phyloP scores from a whole-genome alignment of 2,113 vertebrate genomes.

The Peucedramus taeniatus region DNA sequence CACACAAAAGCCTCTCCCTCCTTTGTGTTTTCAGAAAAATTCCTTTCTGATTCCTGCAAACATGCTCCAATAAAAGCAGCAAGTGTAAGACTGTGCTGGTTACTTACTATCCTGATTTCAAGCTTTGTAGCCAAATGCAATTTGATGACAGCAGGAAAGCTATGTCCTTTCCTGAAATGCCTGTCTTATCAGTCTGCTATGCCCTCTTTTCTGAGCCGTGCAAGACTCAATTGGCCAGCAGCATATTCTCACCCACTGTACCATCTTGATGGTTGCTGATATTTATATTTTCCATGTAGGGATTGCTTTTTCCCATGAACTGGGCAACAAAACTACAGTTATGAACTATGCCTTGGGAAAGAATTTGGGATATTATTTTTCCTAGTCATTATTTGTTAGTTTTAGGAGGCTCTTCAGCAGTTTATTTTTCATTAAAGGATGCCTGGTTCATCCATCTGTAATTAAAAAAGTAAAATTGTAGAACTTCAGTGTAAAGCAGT shows the following conservation, averaged over 20 bases:
- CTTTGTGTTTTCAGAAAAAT: background rate
- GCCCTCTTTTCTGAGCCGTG: background rate
- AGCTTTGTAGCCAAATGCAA: background rate
- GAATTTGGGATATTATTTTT: background rate
- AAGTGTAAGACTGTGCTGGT: background rate
- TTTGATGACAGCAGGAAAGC: background rate
- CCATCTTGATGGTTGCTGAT: background rate
- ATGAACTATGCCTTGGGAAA: background rate
- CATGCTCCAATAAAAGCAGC: background rate
- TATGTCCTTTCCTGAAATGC: background rate
- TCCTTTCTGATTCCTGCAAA: background rate
- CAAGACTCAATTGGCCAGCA: background rate
- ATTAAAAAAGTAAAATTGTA: background rate
- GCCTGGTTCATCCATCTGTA: background rate
- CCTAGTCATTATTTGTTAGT: background rate
- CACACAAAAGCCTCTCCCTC: background rate
- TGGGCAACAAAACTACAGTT: background rate
- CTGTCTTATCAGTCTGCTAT: background rate
- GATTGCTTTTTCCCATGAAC: background rate
- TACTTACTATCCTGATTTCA: background rate
- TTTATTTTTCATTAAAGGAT: constrained; percentile 16
- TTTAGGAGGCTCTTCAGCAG: background rate
- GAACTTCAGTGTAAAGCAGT: background rate
- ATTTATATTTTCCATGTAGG: background rate
- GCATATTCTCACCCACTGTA: background rate